Evolutionary conservation across 2,888 invertebrate species (phyloP).

Genomic region (Oligia latruncula): DNA sequence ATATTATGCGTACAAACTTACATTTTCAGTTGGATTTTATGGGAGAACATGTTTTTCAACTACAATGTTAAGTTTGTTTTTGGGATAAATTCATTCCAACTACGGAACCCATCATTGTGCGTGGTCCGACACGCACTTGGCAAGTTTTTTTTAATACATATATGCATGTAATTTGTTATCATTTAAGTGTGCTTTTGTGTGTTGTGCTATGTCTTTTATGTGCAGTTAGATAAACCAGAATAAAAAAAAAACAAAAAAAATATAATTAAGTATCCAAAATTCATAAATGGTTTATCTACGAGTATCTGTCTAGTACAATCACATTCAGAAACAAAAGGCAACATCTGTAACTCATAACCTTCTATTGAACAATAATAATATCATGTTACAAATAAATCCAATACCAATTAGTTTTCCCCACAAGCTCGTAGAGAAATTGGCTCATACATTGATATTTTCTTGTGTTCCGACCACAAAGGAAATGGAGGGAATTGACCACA

Average conservation of each 20-base stretch:
- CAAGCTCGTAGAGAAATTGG: slow-evolving; percentile 26
- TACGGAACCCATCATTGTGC: no score
- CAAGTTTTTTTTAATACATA: neutral
- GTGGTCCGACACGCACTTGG: no score
- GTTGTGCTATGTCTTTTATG: neutral
- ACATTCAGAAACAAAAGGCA: neutral
- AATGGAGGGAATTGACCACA: slow-evolving; percentile 5
- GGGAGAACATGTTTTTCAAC: no score
- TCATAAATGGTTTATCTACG: neutral
- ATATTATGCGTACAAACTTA: no score
- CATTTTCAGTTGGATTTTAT: no score
- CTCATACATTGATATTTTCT: slow-evolving; percentile 41
- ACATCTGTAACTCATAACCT: neutral
- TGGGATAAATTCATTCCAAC: no score
- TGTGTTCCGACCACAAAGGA: slow-evolving; percentile 23
- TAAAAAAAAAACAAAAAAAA: no score
- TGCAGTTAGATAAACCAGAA: no score
- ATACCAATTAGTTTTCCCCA: slow-evolving; percentile 29
- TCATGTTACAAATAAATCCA: slow-evolving; percentile 21
- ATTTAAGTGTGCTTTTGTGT: neutral
- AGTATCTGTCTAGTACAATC: neutral
- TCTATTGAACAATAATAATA: slow-evolving; percentile 15
- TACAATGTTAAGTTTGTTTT: no score
- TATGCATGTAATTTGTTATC: neutral
- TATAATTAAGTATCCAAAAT: no score